Percentiles rank a stretch among this genome's conserved stretches.
These are phyloP conservation scores for Oligia latruncula DNA, from an alignment of 2,888 invertebrate genomes.

Conservation along the genomic window DNA sequence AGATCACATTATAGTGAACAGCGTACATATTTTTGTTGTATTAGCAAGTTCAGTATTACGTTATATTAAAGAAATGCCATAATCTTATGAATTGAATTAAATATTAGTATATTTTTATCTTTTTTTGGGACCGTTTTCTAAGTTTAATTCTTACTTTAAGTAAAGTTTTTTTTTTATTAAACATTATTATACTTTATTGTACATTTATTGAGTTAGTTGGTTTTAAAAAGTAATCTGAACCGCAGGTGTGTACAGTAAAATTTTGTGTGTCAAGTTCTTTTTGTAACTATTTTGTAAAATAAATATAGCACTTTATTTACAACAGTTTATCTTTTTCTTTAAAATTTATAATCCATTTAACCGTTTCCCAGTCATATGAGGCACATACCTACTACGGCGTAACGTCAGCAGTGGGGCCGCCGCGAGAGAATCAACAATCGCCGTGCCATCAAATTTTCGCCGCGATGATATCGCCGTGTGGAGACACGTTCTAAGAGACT, in stretches of 20 bases:
- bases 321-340: conserved; percentile 74
- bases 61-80: conserved; percentile 86
- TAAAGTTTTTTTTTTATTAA: conserved; percentile 78
- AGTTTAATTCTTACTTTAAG: conserved; percentile 80
- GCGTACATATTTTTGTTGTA: conserved; percentile 88
- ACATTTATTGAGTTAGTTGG: conserved; percentile 83
- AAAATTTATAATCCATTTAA: neutral
- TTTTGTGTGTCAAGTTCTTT: conserved; percentile 88
- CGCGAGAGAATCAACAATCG: no score
- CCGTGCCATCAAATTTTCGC: no score
- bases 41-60: conserved; percentile 89
- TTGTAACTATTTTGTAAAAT: conserved; percentile 90
- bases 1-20: conserved; percentile 74
- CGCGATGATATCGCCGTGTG: no score
- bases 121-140: conserved; percentile 79
- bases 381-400: no score
- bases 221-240: conserved; percentile 81
- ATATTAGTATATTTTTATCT: conserved; percentile 81
- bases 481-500: no score
- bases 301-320: conserved; percentile 91
- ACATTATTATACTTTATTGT: conserved; percentile 80
- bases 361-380: neutral
- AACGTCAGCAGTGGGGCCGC: no score
- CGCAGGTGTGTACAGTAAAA: conserved; percentile 88
- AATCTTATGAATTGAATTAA: conserved; percentile 86